Conservation (phyloP, 2,113 vertebrate genomes). For the Mastomys natalensis region DNA sequence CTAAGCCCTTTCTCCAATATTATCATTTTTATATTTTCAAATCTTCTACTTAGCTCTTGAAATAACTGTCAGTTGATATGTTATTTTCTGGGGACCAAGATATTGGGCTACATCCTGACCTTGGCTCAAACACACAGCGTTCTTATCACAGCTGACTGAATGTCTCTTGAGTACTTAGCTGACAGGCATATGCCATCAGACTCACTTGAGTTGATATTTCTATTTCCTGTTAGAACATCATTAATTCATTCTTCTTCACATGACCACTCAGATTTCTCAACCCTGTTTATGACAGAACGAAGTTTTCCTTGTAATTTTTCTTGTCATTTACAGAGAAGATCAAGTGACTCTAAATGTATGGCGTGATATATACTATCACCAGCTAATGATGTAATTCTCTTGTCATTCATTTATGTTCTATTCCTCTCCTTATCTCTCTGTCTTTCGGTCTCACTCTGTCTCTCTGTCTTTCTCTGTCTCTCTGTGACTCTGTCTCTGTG, state of each 20-base stretch:
- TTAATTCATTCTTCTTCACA: background rate
- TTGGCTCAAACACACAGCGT: background rate
- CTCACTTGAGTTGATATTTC: background rate
- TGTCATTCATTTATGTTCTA: background rate
- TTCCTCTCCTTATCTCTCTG: too few relatives aligned
- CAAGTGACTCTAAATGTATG: fast-evolving
- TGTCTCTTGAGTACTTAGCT: too few relatives aligned
- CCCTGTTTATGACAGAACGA: background rate
- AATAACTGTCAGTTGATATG: background rate
- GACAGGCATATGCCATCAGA: background rate
- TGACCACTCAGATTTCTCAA: background rate
- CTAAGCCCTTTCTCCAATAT: background rate
- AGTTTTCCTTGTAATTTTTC: fast-evolving
- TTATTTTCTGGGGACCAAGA: background rate
- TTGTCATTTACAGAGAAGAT: background rate
- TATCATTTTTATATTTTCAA: background rate
- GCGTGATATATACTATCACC: background rate
- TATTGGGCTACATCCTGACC: background rate
- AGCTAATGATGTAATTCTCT: slow-evolving; percentile 12
- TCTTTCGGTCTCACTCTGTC: too few relatives aligned
- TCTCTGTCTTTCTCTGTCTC: too few relatives aligned
- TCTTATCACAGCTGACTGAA: background rate
- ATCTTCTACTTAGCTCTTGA: background rate
- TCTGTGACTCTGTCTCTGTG: too few relatives aligned
- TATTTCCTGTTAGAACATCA: background rate